Base-by-base conservation (phyloP, 2,797 vertebrate genomes). In the Intellagama lesueurii region DNA sequence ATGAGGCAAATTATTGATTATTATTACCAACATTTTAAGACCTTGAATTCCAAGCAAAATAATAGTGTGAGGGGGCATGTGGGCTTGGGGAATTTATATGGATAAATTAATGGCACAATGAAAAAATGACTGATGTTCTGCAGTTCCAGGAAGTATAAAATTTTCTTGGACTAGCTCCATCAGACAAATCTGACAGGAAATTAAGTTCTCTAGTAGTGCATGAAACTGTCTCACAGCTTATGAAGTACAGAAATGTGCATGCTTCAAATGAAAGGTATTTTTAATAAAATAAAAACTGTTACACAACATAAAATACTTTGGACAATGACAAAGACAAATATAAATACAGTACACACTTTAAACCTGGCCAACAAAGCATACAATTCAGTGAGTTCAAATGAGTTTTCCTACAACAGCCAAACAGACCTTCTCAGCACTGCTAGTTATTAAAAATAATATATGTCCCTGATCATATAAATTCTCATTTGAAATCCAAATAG, bases 151-250 rank as follows among this genome's bases (percentile, higher is more conserved):
- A 92, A 91, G 87, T 80, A 80, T 9, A n/a, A 69, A 81, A 91
- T 90, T 90, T 78, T 75, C 91, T 88, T 64, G 69, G 68, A 70
- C 76, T 9, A 14, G 26, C 91, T 56, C 87, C 85, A 83, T 73
- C 49, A 47, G 91, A 90, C 89, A 91, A 89, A 91, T 52, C 52
- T 75, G 66, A 87, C 72, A 92, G 94, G 92, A 95, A 95, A 88
- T 91, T 90, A 87, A 91, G 86, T 19, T 69, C 64, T 89, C 78
- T 90, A 32, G 76, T 89, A 89, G 66, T 4, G 49, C 52, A 77
- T 89, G 85, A 93, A 82, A 93, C 91, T 22, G 47, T 79, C 78
- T 44, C 60, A 0, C 4, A 56, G 76, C 64, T 87, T 49, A 89
- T 87, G 52, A 90, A 85, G 89, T 64, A 92, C 81, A 94, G 82